A percentile compares a stretch with the other conserved stretches of the same genome.
Evolutionary conservation across 1,140 invertebrate genomes (phyloP).

Genomic region (Drosophila neocordata): DNA sequence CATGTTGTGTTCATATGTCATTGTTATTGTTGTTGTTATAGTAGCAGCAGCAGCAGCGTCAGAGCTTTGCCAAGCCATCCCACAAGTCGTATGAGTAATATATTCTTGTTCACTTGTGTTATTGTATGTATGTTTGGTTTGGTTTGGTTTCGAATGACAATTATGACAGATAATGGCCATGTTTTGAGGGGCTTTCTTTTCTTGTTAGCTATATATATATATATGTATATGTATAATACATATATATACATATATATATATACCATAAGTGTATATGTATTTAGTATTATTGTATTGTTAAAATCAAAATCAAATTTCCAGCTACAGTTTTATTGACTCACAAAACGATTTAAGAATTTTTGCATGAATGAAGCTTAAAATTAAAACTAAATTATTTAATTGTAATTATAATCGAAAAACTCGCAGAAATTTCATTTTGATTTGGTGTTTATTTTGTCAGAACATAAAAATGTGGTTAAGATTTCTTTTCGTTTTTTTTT

Average conservation of each 20-base stretch:
- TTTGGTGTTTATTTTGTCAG: conserved; percentile 67
- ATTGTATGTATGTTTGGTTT: conserved; percentile 18
- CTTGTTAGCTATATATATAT: conserved; percentile 21
- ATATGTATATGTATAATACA: conserved; percentile 16
- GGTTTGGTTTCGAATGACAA: conserved; percentile 13
- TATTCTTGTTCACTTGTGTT: conserved; percentile 30
- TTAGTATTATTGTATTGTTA: conserved; percentile 20
- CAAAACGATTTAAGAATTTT: conserved; percentile 39
- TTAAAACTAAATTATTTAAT: conserved; percentile 66
- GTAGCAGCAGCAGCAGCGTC: conserved; percentile 19
- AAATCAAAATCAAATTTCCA: conserved; percentile 82
- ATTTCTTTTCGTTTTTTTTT: no score
- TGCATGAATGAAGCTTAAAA: conserved; percentile 69
- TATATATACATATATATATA: conserved; percentile 27
- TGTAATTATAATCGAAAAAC: conserved; percentile 42
- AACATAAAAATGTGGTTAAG: conserved; percentile 61
- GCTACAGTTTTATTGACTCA: conserved; percentile 45
- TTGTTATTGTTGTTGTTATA: conserved; percentile 34
- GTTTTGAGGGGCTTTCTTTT: conserved; percentile 52
- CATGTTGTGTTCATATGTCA: conserved; percentile 45
- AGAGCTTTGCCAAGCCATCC: conserved; percentile 26
- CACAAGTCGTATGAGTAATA: conserved; percentile 56
- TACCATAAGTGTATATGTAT: conserved; percentile 22
- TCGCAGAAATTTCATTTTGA: conserved; percentile 78
- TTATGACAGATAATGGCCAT: conserved; percentile 42